Conservation (phyloP, 2,888 invertebrate genomes). For the Coremacera marginata region DNA sequence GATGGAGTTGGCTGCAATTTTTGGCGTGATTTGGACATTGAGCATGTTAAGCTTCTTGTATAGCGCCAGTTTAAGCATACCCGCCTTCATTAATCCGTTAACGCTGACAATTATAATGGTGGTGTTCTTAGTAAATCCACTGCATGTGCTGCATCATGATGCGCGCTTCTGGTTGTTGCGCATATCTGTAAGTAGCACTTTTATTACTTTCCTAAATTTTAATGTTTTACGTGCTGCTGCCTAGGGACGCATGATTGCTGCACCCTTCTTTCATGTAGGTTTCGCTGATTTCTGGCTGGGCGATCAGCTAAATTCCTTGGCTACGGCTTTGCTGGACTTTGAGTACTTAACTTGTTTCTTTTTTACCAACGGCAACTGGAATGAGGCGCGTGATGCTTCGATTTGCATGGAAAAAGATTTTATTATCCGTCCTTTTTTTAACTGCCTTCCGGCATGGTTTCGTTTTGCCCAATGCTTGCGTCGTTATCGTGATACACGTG, state of each 20-base stretch:
- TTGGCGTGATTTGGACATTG: constrained; percentile 94
- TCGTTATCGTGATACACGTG: constrained; percentile 93
- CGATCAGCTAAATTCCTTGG: constrained; percentile 95
- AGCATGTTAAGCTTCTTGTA: constrained; percentile 80
- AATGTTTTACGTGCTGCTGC: constrained; percentile 45
- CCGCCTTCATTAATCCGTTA: constrained; percentile 92
- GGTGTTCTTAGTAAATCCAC: constrained; percentile 90
- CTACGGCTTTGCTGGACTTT: constrained; percentile 90
- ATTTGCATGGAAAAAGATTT: constrained; percentile 80
- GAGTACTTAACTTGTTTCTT: constrained; percentile 96
- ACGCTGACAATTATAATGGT: constrained; percentile 85
- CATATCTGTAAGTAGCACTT: constrained; percentile 79
- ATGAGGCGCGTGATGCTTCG: constrained; percentile 72
- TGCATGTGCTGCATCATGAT: constrained; percentile 90
- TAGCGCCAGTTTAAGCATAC: constrained; percentile 86
- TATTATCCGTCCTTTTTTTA: constrained; percentile 85
- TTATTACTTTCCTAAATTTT: not conserved
- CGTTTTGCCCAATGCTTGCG: constrained; percentile 97
- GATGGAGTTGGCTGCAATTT: constrained; percentile 92
- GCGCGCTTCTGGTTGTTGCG: constrained; percentile 94
- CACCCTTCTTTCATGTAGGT: constrained; percentile 93
- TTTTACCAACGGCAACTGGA: constrained; percentile 81
- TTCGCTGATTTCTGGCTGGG: constrained; percentile 99
- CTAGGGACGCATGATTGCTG: constrained; percentile 86
- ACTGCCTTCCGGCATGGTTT: constrained; percentile 96